Base-by-base conservation (phyloP, 1,140 invertebrate species). In the Sycophaga agraensis region DNA sequence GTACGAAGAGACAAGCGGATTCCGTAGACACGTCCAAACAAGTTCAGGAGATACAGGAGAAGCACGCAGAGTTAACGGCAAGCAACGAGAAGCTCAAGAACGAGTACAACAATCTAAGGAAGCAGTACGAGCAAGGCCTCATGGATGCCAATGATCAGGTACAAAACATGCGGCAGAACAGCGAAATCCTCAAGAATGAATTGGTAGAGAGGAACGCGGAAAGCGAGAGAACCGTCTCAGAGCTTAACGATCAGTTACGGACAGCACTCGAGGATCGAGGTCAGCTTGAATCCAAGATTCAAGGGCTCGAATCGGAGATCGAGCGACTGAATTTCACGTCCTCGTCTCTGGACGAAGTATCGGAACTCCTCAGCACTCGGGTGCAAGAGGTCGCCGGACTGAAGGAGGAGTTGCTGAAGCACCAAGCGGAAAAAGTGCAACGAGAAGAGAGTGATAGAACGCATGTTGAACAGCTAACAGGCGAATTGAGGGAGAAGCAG, bases 331-430 rank as follows among this genome's bases (percentile, higher is more conserved):
- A 35, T 12, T 12, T 12, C 5, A 46, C 74, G 7, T 68, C 59
- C 3, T 54, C 69, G 0, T 70, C 71, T 0, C 53, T 77, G 50
- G 61, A 61, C 5, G 74, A 74, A 19, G 66, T 76, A 7, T 74
- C 72, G 0, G 76, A 75, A 9, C 40, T 80, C 0, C 64, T 78
- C 12, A 78, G 74, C 14, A 45, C n/a, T 0, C 70, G 73, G n/a
- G 72, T 75, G 5, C 74, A 77, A 53, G 77, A 81, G 54, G 71
- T 79, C 0, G 73, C 76, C 0, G 66, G 68, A 21, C 35, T 79
- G n/a, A 80, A 73, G 40, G 71, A 74, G 34, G 77, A 83, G 73
- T 73, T 83, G 69, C 70, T 85, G 70, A 75, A 81, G 73, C 78
- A 76, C 5, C 69, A 70, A 3, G 37, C 77, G 0, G 70, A 74